A percentile compares a stretch with the other conserved stretches of the same genome.
These are phyloP conservation scores for Kryphioiulus occultus DNA, from an alignment of 2,888 invertebrate genomes.

Conservation along the genomic window DNA sequence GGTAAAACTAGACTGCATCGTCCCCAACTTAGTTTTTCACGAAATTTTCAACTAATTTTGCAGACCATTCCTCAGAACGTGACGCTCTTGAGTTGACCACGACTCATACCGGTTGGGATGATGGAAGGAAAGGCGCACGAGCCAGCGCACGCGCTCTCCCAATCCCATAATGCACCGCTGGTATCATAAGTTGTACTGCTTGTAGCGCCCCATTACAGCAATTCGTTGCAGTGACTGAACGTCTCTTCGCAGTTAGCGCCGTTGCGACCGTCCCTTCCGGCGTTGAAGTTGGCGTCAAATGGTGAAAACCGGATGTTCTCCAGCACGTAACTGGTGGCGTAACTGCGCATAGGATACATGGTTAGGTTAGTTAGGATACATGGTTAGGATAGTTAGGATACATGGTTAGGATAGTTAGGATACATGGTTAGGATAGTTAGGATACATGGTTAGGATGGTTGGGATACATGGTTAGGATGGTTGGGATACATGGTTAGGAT, in stretches of 20 bases:
- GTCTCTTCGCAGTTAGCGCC: constrained; percentile 49
- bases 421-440: too few relatives aligned
- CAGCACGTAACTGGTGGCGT: constrained; percentile 83
- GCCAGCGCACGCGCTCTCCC: not conserved
- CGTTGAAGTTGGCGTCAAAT: constrained; percentile 68
- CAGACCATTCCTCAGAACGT: too few relatives aligned
- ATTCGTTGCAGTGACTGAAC: constrained; percentile 50
- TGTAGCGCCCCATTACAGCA: not conserved
- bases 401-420: too few relatives aligned
- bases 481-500: too few relatives aligned
- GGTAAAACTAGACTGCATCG: not conserved
- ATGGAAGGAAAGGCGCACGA: not conserved
- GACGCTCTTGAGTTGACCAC: not conserved
- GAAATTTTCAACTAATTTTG: too few relatives aligned
- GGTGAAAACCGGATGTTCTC: constrained; percentile 74
- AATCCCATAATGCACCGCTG: not conserved
- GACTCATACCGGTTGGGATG: not conserved
- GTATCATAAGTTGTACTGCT: not conserved
- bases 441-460: too few relatives aligned
- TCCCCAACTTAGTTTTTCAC: too few relatives aligned
- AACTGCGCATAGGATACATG: constrained; percentile 67
- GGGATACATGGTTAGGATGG: too few relatives aligned
- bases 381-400: too few relatives aligned
- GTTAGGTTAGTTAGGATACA: not conserved
- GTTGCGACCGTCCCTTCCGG: constrained; percentile 48